Conservation (phyloP, 2,888 invertebrate species). For the Cephus pygmeus region DNA sequence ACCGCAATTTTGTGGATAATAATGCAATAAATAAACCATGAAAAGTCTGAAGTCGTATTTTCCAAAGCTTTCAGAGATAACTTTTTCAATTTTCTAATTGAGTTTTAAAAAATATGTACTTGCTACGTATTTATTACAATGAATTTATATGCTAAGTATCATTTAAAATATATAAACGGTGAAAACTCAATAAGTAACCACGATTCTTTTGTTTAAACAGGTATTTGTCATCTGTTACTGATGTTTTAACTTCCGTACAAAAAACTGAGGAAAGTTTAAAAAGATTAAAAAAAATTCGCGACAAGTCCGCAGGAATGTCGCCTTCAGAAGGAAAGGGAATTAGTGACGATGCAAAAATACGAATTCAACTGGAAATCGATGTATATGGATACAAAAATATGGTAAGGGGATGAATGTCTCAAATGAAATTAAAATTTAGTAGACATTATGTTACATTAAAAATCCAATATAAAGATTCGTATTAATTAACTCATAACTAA, state of each 20-base stretch:
- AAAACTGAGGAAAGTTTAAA: slow-evolving; percentile 95
- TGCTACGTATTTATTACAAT: slow-evolving; percentile 35
- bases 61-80: slow-evolving; percentile 66
- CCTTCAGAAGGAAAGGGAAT: slow-evolving; percentile 71
- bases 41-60: slow-evolving; percentile 43
- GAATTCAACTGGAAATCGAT: slow-evolving; percentile 89
- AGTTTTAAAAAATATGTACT: neutral
- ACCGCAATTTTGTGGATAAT: too few relatives aligned
- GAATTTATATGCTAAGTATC: slow-evolving; percentile 38
- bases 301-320: slow-evolving; percentile 67
- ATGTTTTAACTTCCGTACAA: slow-evolving; percentile 92
- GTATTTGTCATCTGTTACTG: slow-evolving; percentile 81
- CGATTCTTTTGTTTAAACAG: slow-evolving; percentile 49
- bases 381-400: slow-evolving; percentile 79
- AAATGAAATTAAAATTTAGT: neutral
- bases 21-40: too few relatives aligned
- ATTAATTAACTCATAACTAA: neutral
- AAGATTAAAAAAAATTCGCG: slow-evolving; percentile 86
- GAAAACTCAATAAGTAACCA: neutral
- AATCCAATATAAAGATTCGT: neutral
- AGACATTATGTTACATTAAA: neutral
- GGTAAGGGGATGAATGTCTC: slow-evolving; percentile 56
- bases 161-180: slow-evolving; percentile 14
- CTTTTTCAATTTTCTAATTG: slow-evolving; percentile 70
- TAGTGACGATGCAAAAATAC: slow-evolving; percentile 94